Evolutionary conservation across 2,888 invertebrate genomes (phyloP), one percentile per base, ranked within the genome.

Genomic region (Cabera pusaria): DNA sequence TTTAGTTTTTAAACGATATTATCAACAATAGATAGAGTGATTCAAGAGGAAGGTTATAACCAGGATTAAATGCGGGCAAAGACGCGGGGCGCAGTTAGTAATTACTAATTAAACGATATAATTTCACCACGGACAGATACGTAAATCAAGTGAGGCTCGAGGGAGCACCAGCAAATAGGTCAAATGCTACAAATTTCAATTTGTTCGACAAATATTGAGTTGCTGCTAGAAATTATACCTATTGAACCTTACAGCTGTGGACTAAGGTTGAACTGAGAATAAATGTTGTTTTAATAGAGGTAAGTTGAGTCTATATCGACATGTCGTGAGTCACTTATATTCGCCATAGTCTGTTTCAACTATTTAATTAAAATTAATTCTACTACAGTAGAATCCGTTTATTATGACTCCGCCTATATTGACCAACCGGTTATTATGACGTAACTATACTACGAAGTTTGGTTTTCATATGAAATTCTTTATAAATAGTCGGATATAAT

Each of bases 161-260:
- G 62, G 62, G 63, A 62, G 57, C 57, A 11, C 34, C 44, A 39
- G 56, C 64, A 76, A 72, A 65, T 76, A 66, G 79, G 79, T 79
- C 79, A 78, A 73, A 66, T 59, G 63, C 48, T 66, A 77, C 76
- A 63, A 78, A 75, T 73, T 77, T 72, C 68, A 76, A 72, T 73
- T 71, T 65, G 56, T 61, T 58, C 43, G 52, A 53, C 57, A 43
- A 48, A 43, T 11, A 43, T 41, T 19, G 2, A 5, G 12, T 50
- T 48, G 20, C 40, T 11, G 3, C n/a, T 34, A 31, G 2, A 44
- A 33, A 51, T 42, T 33, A 26, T 27, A 3, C 10, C 43, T 6
- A 50, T 31, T 51, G 5, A 20, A 45, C 52, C 25, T 35, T 52
- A 53, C 34, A 2, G 2, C 6, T 8, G 2, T 4, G 1, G 0